Percentiles rank a stretch among this genome's conserved stretches.
These are phyloP conservation scores for Tipula confusa DNA, from an alignment of 2,888 invertebrate species.

Conservation along the genomic window DNA sequence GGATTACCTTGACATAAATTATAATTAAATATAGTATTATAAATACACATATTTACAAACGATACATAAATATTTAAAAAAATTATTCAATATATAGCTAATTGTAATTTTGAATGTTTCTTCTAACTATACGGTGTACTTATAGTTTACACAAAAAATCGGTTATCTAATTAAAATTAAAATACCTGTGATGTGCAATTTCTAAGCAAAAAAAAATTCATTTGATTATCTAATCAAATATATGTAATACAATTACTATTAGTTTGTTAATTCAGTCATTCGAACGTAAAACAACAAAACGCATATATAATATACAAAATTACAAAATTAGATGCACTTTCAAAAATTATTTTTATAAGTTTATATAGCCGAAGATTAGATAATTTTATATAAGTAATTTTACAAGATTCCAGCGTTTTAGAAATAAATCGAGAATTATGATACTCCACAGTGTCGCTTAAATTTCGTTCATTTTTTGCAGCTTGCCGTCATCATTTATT, in stretches of 20 bases:
- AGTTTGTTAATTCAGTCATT: background rate
- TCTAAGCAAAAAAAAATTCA: background rate
- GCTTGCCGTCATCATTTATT: background rate
- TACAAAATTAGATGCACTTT: background rate
- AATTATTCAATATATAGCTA: background rate
- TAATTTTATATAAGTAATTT: background rate
- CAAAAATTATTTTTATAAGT: background rate
- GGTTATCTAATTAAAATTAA: background rate
- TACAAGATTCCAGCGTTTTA: background rate
- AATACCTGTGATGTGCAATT: background rate
- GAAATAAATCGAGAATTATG: background rate
- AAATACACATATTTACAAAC: background rate
- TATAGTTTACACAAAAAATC: no score
- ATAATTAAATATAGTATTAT: background rate
- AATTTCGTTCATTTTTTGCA: background rate
- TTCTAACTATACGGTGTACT: no score
- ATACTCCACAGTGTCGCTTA: no score
- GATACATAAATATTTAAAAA: background rate
- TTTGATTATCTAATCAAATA: background rate
- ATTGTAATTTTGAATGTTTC: background rate
- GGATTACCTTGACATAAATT: conserved; percentile 25
- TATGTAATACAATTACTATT: background rate
- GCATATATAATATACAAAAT: background rate
- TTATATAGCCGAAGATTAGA: background rate
- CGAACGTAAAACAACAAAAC: background rate